phyloP scores from a whole-genome alignment of 2,888 invertebrate species.

The Cephus pulcher region DNA sequence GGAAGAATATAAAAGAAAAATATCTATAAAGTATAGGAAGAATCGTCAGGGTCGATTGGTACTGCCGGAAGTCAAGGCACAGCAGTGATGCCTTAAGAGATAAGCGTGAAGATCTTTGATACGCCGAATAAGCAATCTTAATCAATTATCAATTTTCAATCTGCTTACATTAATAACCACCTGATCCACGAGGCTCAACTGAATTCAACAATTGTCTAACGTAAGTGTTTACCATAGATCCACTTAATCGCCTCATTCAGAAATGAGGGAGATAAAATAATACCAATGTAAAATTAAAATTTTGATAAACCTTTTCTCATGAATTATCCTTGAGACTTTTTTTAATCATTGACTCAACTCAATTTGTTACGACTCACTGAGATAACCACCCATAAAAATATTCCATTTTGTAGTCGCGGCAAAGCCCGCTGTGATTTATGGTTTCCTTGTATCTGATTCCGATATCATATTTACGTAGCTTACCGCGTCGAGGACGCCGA shows the following conservation, averaged over 20 bases:
- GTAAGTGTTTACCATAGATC: not conserved
- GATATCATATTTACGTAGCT: conserved; percentile 43
- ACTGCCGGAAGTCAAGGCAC: not conserved
- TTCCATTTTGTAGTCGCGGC: conserved; percentile 36
- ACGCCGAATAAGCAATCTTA: not conserved
- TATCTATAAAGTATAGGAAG: not conserved
- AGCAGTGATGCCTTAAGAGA: not conserved
- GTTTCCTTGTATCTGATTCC: conserved; percentile 55
- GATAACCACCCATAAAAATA: conserved; percentile 47
- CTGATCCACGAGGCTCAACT: not conserved
- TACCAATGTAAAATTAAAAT: not conserved
- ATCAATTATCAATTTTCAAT: not conserved
- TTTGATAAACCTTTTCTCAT: not conserved
- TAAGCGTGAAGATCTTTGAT: not conserved
- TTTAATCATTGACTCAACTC: not conserved
- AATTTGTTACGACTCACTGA: not conserved
- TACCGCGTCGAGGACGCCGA: conserved; percentile 2
- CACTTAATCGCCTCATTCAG: too few relatives aligned
- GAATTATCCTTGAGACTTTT: not conserved
- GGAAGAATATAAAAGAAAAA: not conserved
- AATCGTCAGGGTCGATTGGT: not conserved
- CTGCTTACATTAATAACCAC: not conserved
- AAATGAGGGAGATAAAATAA: too few relatives aligned
- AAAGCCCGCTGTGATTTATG: conserved; percentile 40
- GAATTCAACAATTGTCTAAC: not conserved